Evolutionary conservation across 2,113 vertebrate genomes (phyloP).

Genomic region (Thymallus thymallus): DNA sequence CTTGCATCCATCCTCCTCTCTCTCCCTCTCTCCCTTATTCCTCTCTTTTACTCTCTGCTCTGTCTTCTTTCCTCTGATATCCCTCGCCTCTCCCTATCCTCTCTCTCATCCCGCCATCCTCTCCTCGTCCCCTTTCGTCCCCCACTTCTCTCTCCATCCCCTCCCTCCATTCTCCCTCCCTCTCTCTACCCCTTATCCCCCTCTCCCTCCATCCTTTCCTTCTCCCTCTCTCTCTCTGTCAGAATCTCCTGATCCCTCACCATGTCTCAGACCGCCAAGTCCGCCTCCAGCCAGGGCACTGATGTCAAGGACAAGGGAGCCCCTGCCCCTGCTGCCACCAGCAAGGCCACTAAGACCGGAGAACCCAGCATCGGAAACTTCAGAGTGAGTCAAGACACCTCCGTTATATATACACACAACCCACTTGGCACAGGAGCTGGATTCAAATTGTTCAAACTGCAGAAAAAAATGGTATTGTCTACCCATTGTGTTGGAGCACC

Average conservation of each 20-base stretch:
- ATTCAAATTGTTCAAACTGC: too few relatives aligned
- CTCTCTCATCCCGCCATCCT: slow-evolving; percentile 3
- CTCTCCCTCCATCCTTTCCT: slow-evolving; percentile 20
- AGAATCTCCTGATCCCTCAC: slow-evolving; percentile 62
- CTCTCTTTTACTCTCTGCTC: not conserved
- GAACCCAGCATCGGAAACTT: slow-evolving; percentile 79
- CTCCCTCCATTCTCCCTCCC: not conserved
- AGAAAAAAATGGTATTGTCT: too few relatives aligned
- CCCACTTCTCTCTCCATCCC: slow-evolving; percentile 23
- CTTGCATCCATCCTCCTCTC: too few relatives aligned
- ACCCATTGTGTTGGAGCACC: too few relatives aligned
- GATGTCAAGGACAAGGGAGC: slow-evolving; percentile 83
- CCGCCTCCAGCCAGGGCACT: slow-evolving; percentile 74
- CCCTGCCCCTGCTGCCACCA: slow-evolving; percentile 68
- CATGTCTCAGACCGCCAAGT: slow-evolving; percentile 87
- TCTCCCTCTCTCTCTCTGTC: slow-evolving; percentile 15
- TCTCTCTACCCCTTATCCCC: slow-evolving; percentile 22
- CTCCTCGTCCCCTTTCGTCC: slow-evolving; percentile 4
- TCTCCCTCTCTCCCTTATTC: not conserved
- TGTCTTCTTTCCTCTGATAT: slow-evolving; percentile 8
- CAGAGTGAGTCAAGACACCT: slow-evolving; percentile 77
- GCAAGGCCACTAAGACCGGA: slow-evolving; percentile 79
- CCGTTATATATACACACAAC: not conserved
- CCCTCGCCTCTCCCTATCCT: slow-evolving; percentile 8
- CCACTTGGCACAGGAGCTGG: not conserved